Evolutionary conservation across 2,797 vertebrate genomes (phyloP).

Genomic region (Melanotaenia trifasciata): DNA sequence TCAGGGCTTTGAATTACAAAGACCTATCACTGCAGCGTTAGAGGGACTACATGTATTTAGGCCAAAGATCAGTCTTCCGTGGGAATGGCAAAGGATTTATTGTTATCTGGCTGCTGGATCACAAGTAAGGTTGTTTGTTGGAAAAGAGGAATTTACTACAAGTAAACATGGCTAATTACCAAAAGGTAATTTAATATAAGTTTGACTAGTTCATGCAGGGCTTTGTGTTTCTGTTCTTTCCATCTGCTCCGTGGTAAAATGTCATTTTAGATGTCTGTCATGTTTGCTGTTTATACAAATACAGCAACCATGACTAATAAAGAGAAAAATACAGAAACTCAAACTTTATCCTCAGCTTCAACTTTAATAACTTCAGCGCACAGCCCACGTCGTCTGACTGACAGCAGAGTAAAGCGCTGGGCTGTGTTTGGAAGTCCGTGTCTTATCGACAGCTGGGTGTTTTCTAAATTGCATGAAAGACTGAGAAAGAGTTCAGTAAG

Average conservation of each 20-base stretch:
- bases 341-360: constrained; percentile 12
- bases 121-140: constrained; percentile 25
- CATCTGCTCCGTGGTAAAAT: neutral
- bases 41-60: constrained; percentile 25
- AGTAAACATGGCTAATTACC: neutral
- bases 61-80: constrained; percentile 15
- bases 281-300: neutral
- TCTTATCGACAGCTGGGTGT: constrained; percentile 28
- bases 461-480: constrained; percentile 15
- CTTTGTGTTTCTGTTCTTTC: neutral
- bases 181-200: neutral
- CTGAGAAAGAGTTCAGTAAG: constrained; percentile 3
- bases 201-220: neutral
- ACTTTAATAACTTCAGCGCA: neutral
- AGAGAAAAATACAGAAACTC: constrained; percentile 2
- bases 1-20: constrained; percentile 64
- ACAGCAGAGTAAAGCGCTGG: constrained; percentile 2
- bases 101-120: constrained; percentile 25
- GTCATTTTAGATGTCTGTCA: neutral
- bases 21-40: constrained; percentile 29
- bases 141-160: neutral
- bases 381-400: constrained; percentile 33
- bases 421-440: neutral
- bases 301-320: neutral
- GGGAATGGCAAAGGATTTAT: constrained; percentile 21